Base-by-base conservation (phyloP, 2,888 invertebrate genomes). In the Dolomedes plantarius region DNA sequence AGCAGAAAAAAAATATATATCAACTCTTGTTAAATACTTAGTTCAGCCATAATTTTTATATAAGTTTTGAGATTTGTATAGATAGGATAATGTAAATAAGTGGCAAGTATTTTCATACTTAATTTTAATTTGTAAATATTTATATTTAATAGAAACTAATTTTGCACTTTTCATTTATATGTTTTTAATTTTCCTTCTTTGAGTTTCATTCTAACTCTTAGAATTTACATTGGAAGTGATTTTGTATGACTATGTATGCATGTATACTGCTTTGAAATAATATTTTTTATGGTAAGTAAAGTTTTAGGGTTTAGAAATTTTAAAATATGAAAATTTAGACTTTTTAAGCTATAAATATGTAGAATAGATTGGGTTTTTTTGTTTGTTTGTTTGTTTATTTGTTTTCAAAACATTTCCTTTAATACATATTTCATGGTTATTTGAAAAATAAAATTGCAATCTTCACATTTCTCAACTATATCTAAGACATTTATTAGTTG, bases 31-130 rank as follows among this genome's bases (percentile, higher is more conserved):
- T 23, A 56, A 19, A 19, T 56, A 56, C 56, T 56, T 23, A 56
- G 56, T 56, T 56, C 2, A 56, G 56, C 19, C 23, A 56, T 56
- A 56, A 56, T 56, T 23, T 56, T 16, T 56, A 23, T 6, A 56
- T 56, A 23, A 56, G 56, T 56, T 56, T 56, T 56, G 16, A 56
- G 23, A 56, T 5, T 56, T 56, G 19, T 23, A 56, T 56, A 56
- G 19, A 16, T 56, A 23, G 19, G 3, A 16, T 16, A 56, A 56
- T 56, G 56, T 56, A 46, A 46, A 46, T 46, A 46, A 46, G 56
- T 56, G 23, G 56, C 56, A 56, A 56, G 16, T 56, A 56, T 56
- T 56, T 56, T 56, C 56, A 23, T 56, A 56, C 23, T 56, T 56
- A 19, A 56, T 56, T 56, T 56, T 56, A 56, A 56, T 23, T 56